phyloP scores from a whole-genome alignment of 2,113 vertebrate species.

The Numida meleagris region DNA sequence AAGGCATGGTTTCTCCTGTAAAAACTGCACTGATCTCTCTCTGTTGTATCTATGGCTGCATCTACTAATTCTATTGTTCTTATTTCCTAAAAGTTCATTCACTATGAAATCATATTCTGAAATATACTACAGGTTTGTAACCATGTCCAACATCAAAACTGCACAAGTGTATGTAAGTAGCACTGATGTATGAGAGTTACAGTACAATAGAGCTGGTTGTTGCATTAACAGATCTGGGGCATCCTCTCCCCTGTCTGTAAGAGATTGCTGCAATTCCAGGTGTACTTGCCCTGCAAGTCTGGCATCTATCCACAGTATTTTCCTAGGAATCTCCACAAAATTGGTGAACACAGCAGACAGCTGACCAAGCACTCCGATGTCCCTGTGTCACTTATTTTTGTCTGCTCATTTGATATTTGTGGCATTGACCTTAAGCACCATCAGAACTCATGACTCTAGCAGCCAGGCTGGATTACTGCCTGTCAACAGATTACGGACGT shows the following conservation, averaged over 20 bases:
- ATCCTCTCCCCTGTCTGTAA: not conserved
- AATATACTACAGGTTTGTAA: not conserved
- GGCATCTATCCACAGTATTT: not conserved
- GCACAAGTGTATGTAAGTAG: not conserved
- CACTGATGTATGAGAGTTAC: not conserved
- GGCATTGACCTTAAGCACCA: not conserved
- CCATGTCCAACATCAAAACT: not conserved
- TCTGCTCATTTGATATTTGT: not conserved
- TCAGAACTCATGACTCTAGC: not conserved
- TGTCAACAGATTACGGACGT: no score
- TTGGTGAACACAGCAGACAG: not conserved
- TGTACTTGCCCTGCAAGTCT: fast-evolving
- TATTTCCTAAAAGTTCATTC: not conserved
- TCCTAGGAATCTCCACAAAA: not conserved
- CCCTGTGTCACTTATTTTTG: not conserved
- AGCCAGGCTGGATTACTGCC: not conserved
- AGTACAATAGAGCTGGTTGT: not conserved
- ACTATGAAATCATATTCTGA: not conserved
- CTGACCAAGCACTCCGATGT: not conserved
- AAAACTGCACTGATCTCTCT: not conserved
- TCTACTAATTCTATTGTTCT: not conserved
- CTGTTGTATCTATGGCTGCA: not conserved
- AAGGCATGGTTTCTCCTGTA: not conserved
- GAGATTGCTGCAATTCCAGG: not conserved
- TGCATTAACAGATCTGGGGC: not conserved